These are phyloP conservation scores for Passerina amoena DNA, from an alignment of 2,113 vertebrate species.

Conservation along the genomic window DNA sequence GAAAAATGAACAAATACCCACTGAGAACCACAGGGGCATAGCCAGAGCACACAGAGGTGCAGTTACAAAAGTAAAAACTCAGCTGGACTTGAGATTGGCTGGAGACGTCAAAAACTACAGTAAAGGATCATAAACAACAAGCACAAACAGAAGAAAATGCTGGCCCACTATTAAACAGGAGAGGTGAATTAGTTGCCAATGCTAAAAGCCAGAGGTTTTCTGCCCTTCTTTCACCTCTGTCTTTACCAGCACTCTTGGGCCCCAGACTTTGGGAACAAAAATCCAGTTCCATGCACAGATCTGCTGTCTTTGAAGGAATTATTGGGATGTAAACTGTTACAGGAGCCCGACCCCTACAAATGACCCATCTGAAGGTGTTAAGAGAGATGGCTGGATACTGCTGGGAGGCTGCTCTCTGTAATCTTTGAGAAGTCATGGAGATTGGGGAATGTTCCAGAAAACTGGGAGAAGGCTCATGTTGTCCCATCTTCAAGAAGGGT, in stretches of 20 bases:
- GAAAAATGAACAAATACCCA: not conserved
- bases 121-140: not conserved
- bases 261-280: not conserved
- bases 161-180: not conserved
- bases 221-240: not conserved
- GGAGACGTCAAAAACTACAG: not conserved
- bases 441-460: not conserved
- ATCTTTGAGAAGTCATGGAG: not conserved
- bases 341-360: not conserved
- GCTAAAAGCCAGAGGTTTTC: not conserved
- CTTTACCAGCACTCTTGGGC: not conserved
- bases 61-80: not conserved
- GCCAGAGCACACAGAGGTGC: rapidly evolving
- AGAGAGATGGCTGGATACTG: not conserved
- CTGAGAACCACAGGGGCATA: not conserved
- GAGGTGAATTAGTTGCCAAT: not conserved
- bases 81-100: not conserved
- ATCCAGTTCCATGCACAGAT: not conserved
- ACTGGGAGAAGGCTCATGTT: not conserved
- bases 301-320: not conserved
- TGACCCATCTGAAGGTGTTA: not conserved
- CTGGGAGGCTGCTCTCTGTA: not conserved
- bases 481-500: not conserved
- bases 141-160: not conserved
- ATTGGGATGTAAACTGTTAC: not conserved